Base-by-base conservation (phyloP, 35 echinoderm and acorn worm species). In the Stichopus chloronotus region DNA sequence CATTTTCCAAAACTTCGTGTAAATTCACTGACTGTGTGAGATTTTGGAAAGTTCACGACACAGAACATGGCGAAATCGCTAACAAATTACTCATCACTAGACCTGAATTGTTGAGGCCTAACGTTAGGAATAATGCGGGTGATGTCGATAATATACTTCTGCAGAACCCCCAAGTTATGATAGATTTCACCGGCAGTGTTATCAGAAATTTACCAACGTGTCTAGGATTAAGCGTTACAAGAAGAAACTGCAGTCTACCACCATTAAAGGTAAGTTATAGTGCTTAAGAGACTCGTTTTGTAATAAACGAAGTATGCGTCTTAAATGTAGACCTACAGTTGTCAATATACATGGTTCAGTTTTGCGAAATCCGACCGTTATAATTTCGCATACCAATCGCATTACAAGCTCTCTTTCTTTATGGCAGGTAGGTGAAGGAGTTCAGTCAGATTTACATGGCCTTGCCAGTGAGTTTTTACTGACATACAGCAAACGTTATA, bases 101-200 rank as follows among this genome's bases (percentile, higher is more conserved):
- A 83, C 80, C 80, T 55, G 52, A 83, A n/a, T 83, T 83, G 43
- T 24, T n/a, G 43, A 52, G 55, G 80, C 13, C 52, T 43, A 43
- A 43, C 30, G 30, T 52, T 24, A 81, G 22, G 25, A 5, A 6
- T 83, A 57, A 55, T 52, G 53, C 8, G 9, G 9, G 52, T 13
- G 25, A 83, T 55, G 53, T 83, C 53, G 80, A 83, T 17, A 43
- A 83, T 55, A 55, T 83, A 83, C 14, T 83, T 55, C 12, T 55
- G 80, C 53, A 53, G 80, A 54, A 55, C 25, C 52, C 53, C 80
- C 52, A 43, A 6, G 7, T 53, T 56, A 83, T 19, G 80, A 83
- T 83, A 43, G 80, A 83, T 83, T 83, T 83, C 80, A 83, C 80
- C 52, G 80, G 4, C 80, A 83, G 13, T 83, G 80, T 1, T 83